Evolutionary conservation across 2,888 invertebrate species (phyloP).

Genomic region (Lamproptera curius): DNA sequence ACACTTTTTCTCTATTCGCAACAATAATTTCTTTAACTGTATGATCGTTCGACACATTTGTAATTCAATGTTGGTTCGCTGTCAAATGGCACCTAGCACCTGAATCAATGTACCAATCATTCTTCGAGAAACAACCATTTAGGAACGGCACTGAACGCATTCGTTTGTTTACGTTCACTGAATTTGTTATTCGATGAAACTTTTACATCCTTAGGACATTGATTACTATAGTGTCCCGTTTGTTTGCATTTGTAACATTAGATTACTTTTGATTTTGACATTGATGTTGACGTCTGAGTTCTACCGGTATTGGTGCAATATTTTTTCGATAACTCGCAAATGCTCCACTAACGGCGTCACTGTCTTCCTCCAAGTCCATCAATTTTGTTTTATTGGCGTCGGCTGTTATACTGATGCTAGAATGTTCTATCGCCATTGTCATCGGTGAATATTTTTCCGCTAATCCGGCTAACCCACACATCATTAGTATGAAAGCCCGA

Average conservation of each 20-base stretch:
- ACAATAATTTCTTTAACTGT: background rate
- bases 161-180: too few relatives aligned
- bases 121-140: conserved; percentile 24
- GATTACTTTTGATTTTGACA: too few relatives aligned
- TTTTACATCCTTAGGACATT: too few relatives aligned
- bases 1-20: background rate
- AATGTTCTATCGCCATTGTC: background rate
- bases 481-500: conserved; percentile 26
- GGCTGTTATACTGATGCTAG: background rate
- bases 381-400: background rate
- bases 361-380: background rate
- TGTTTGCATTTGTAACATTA: too few relatives aligned
- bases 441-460: background rate
- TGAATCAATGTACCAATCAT: conserved; percentile 29
- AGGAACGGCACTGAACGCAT: too few relatives aligned
- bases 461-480: conserved; percentile 17
- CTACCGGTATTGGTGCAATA: background rate
- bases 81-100: conserved; percentile 20
- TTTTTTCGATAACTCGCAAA: background rate
- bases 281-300: background rate
- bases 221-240: too few relatives aligned
- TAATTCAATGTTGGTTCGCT: background rate
- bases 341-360: background rate
- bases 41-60: conserved; percentile 3
- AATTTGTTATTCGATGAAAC: too few relatives aligned